Percentiles rank a stretch among this genome's conserved stretches.
phyloP scores from a whole-genome alignment of 2,113 vertebrate species.

The Struthio camelus region DNA sequence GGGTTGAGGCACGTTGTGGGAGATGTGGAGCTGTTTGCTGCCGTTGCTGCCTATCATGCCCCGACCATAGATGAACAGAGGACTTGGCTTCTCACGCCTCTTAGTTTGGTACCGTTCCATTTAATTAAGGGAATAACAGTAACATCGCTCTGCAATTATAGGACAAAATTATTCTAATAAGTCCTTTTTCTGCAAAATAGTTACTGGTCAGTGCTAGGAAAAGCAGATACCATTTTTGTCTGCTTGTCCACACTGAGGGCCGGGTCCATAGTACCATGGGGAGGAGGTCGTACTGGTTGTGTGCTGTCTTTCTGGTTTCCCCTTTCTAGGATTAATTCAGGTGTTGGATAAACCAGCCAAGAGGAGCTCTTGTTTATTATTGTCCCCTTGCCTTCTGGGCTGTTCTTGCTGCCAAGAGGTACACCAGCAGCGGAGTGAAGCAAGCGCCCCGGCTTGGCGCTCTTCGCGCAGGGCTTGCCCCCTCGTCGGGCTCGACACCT shows the following conservation, averaged over 20 bases:
- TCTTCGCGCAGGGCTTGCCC: background rate
- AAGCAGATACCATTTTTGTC: background rate
- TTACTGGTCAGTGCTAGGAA: background rate
- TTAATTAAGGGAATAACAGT: background rate
- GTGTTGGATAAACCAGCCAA: background rate
- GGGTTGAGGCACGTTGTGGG: background rate
- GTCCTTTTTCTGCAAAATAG: background rate
- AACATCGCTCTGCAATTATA: background rate
- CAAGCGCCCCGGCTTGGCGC: background rate
- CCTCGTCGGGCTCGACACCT: background rate
- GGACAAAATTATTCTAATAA: background rate
- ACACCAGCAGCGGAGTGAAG: no score
- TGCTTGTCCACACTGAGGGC: accelerated
- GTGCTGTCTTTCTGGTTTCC: background rate
- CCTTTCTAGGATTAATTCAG: background rate
- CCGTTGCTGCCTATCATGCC: background rate
- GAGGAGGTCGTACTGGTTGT: background rate
- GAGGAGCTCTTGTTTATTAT: background rate
- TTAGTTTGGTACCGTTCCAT: background rate
- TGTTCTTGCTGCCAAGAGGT: background rate
- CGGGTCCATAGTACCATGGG: accelerated
- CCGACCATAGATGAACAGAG: background rate
- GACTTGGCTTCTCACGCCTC: background rate
- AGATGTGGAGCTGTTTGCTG: background rate
- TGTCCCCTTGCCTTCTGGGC: background rate